Percentiles rank a stretch among this genome's conserved stretches.
Conservation (phyloP, 2,113 vertebrate species). For the Oncorhynchus tshawytscha region DNA sequence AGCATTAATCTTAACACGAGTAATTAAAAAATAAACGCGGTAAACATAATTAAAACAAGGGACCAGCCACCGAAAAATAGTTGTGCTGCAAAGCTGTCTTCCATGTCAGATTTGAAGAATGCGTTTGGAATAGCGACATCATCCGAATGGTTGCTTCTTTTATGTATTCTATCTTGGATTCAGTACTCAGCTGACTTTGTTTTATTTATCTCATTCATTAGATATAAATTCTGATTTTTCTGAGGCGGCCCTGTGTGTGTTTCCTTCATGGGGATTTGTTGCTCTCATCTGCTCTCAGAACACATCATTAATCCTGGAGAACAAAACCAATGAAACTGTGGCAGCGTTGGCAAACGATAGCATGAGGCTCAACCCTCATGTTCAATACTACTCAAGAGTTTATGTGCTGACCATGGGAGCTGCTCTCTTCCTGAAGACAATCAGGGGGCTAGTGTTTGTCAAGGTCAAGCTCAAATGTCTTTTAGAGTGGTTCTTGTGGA, state of each 20-base stretch:
- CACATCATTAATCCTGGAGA: constrained; percentile 67
- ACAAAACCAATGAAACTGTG: constrained; percentile 54
- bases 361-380: constrained; percentile 79
- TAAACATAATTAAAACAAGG: constrained; percentile 69
- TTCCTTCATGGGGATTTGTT: constrained; percentile 55
- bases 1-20: constrained; percentile 62
- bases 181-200: constrained; percentile 19
- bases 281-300: constrained; percentile 71
- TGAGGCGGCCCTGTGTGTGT: constrained; percentile 11
- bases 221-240: constrained; percentile 28
- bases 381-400: constrained; percentile 73
- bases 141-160: constrained; percentile 38
- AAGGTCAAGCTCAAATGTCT: constrained; percentile 67
- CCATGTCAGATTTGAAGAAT: constrained; percentile 52
- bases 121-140: constrained; percentile 50
- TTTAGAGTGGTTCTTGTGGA: neutral
- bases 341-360: constrained; percentile 52
- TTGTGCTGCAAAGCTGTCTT: constrained; percentile 60
- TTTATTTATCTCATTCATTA: constrained; percentile 47
- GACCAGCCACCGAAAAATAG: constrained; percentile 53
- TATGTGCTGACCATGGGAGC: constrained; percentile 75
- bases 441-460: constrained; percentile 76
- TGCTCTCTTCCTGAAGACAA: constrained; percentile 72
- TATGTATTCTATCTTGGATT: constrained; percentile 27
- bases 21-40: constrained; percentile 63